phyloP scores from a whole-genome alignment of 1,140 invertebrate species.

The Ceratina japonica region DNA sequence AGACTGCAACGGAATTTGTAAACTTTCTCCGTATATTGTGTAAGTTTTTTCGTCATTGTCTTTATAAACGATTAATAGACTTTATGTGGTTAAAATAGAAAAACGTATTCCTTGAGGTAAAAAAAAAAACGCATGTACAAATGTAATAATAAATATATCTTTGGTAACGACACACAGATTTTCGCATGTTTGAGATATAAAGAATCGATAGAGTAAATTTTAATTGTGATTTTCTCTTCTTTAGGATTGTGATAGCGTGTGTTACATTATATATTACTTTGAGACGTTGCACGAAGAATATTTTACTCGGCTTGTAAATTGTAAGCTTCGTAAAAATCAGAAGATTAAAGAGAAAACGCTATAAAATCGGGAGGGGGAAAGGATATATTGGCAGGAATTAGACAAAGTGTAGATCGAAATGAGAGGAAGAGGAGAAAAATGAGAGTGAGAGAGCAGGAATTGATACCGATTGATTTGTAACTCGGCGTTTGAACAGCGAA shows the following conservation, averaged over 20 bases:
- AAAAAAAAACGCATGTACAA: slow-evolving; percentile 36
- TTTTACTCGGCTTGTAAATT: slow-evolving; percentile 21
- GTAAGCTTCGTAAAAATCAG: slow-evolving; percentile 24
- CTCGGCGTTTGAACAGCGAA: slow-evolving; percentile 47
- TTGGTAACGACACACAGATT: slow-evolving; percentile 35
- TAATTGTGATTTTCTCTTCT: slow-evolving; percentile 25
- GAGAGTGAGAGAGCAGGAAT: slow-evolving; percentile 55
- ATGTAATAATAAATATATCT: slow-evolving; percentile 45
- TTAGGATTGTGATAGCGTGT: slow-evolving; percentile 3
- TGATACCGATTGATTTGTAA: slow-evolving; percentile 71
- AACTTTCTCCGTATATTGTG: neutral
- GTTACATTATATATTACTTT: neutral
- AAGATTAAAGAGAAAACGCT: neutral
- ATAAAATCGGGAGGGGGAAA: slow-evolving; percentile 41
- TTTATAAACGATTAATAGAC: slow-evolving; percentile 14
- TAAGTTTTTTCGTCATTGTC: slow-evolving; percentile 7
- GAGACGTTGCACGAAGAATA: neutral
- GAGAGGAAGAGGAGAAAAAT: slow-evolving; percentile 39
- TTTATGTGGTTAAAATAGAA: slow-evolving; percentile 29
- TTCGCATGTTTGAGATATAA: slow-evolving; percentile 36
- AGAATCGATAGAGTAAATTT: slow-evolving; percentile 31
- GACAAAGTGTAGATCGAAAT: slow-evolving; percentile 19
- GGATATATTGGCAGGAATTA: slow-evolving; percentile 7
- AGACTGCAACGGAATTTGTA: slow-evolving; percentile 25
- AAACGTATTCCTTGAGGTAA: slow-evolving; percentile 6